phyloP scores from a whole-genome alignment of 2,888 invertebrate genomes.

The Tenthredo livida region DNA sequence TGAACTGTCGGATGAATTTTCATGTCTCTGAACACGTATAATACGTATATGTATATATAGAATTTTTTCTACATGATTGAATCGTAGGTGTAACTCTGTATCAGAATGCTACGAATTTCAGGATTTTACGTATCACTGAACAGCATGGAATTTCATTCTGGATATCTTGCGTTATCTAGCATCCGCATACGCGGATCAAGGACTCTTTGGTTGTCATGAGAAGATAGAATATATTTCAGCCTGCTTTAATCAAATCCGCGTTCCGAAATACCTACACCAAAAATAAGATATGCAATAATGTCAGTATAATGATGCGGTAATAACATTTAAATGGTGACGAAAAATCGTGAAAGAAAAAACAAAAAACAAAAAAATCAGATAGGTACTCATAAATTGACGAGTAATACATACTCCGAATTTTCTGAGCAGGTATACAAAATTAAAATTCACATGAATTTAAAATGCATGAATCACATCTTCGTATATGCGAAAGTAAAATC shows the following conservation, averaged over 20 bases:
- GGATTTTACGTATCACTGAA: background rate
- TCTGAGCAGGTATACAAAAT: background rate
- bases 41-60: background rate
- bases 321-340: background rate
- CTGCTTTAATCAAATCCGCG: background rate
- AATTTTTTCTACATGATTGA: background rate
- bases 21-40: background rate
- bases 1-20: background rate
- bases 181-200: background rate
- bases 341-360: background rate
- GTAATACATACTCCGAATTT: background rate
- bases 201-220: background rate
- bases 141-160: background rate
- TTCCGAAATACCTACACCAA: background rate
- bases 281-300: background rate
- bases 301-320: background rate
- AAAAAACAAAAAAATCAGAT: background rate
- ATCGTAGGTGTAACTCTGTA: background rate
- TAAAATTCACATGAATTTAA: background rate
- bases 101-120: conserved; percentile 5
- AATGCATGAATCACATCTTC: background rate
- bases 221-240: background rate
- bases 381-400: background rate
- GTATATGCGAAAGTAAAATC: background rate
- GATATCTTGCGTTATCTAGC: background rate